Conservation (phyloP, 1,140 invertebrate species). For the Zaprionus vittiger region DNA sequence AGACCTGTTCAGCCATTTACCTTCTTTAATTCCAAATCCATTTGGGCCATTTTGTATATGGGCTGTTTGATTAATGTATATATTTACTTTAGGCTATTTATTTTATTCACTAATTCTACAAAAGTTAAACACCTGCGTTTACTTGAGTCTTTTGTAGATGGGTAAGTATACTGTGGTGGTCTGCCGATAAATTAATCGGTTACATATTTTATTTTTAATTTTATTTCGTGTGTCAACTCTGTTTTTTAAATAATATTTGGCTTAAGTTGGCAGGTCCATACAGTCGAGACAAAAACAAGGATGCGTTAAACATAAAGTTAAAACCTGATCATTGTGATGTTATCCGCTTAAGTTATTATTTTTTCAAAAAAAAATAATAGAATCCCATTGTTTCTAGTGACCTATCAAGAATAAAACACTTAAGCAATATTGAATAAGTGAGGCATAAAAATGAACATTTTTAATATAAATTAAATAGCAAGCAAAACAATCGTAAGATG, state of each 20-base stretch:
- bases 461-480: no score
- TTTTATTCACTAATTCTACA: constrained; percentile 37
- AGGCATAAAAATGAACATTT: no score
- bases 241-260: not conserved
- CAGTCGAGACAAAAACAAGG: not conserved
- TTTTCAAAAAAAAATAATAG: no score
- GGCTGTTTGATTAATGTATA: not conserved
- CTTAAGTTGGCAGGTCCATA: not conserved
- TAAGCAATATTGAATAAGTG: no score
- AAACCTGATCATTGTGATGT: no score
- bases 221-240: not conserved
- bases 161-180: constrained; percentile 20
- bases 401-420: no score
- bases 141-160: constrained; percentile 14
- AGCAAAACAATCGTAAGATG: no score
- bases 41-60: constrained; percentile 71
- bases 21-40: constrained; percentile 83
- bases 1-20: constrained; percentile 26
- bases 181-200: constrained; percentile 9
- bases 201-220: no score
- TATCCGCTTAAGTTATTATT: no score
- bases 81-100: not conserved
- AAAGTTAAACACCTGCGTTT: constrained; percentile 59
- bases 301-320: no score
- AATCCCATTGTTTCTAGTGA: no score